These are phyloP conservation scores for Neopipo cinnamomea DNA, from an alignment of 2,113 vertebrate species.

Conservation along the genomic window DNA sequence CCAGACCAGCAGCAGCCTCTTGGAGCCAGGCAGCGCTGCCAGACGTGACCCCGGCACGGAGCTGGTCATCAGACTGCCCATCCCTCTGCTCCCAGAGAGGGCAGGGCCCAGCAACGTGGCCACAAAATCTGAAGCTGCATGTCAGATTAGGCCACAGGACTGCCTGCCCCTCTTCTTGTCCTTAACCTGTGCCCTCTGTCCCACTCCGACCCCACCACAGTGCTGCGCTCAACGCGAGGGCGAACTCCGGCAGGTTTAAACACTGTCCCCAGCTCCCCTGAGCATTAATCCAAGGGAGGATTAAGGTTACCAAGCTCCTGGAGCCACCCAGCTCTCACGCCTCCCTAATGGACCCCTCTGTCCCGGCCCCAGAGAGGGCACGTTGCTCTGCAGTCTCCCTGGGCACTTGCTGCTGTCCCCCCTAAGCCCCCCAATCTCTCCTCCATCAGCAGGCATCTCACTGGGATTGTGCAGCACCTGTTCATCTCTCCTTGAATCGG, in stretches of 20 bases:
- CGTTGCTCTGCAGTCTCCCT: background rate
- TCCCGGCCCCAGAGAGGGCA: background rate
- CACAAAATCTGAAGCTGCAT: background rate
- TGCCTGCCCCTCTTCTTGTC: background rate
- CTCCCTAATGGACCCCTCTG: background rate
- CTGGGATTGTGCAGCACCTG: fast-evolving
- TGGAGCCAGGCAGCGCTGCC: fast-evolving
- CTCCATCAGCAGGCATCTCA: background rate
- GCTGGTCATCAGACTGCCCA: background rate
- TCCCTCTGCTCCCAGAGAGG: background rate
- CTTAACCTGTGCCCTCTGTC: background rate
- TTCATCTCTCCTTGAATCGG: fast-evolving
- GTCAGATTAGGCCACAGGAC: background rate
- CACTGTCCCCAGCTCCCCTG: constrained; percentile 51
- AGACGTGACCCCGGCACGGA: fast-evolving
- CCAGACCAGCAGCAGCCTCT: background rate
- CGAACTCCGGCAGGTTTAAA: constrained; percentile 31
- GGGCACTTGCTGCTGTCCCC: background rate
- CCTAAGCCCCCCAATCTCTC: fast-evolving
- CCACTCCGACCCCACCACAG: background rate
- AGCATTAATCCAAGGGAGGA: constrained; percentile 52
- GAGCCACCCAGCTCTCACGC: background rate
- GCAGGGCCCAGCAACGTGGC: background rate
- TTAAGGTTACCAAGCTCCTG: constrained; percentile 62
- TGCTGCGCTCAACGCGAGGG: fast-evolving